phyloP scores from a whole-genome alignment of 2,888 invertebrate genomes.

The Temnothorax ravouxi region DNA sequence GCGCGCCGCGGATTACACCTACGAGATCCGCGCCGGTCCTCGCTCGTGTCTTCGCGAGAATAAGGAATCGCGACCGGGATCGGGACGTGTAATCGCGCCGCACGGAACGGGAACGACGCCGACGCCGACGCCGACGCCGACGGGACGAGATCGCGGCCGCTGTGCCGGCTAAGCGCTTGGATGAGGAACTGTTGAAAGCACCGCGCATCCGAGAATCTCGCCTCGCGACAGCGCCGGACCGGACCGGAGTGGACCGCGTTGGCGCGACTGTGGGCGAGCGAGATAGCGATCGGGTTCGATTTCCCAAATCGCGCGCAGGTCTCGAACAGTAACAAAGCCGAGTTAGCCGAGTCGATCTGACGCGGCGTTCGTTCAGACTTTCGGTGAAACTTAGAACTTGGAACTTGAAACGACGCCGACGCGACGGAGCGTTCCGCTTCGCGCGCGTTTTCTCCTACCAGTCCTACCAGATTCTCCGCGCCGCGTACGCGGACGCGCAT shows the following conservation, averaged over 20 bases:
- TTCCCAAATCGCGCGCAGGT: constrained; percentile 29
- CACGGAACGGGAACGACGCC: neutral
- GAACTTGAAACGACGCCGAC: neutral
- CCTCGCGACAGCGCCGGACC: constrained; percentile 36
- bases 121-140: neutral
- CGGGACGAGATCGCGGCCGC: neutral
- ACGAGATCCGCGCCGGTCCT: neutral
- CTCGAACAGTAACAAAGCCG: neutral
- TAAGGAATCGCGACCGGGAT: neutral
- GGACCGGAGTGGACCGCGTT: constrained; percentile 7
- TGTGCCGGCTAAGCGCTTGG: constrained; percentile 5
- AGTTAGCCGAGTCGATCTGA: neutral
- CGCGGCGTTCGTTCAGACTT: neutral
- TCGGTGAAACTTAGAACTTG: neutral
- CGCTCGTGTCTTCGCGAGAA: neutral
- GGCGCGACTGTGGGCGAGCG: neutral
- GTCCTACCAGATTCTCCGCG: neutral
- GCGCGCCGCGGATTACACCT: neutral
- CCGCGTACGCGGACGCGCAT: constrained; percentile 1
- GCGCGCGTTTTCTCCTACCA: neutral
- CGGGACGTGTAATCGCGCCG: too few relatives aligned
- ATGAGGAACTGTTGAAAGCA: constrained; percentile 12
- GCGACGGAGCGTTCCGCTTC: neutral
- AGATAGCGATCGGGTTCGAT: neutral
- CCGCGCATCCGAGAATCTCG: constrained; percentile 25